Conservation (phyloP, 30 jellyfish, hydroid and myxozoan genomes). For the Hydra vulgaris region DNA sequence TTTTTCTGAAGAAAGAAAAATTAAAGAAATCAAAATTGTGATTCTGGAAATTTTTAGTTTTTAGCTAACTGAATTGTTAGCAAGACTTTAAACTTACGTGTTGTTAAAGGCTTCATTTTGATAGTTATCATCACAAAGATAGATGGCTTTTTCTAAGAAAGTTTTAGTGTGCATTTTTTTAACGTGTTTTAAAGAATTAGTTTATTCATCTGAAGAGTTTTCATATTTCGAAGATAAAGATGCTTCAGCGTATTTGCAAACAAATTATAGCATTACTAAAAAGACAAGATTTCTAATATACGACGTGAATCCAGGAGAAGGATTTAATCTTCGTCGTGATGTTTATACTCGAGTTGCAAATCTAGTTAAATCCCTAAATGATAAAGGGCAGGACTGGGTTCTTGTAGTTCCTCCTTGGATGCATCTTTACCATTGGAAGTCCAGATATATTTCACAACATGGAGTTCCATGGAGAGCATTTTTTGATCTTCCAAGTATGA, state of each 20-base stretch:
- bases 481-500: slow-evolving; percentile 54
- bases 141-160: too few species aligned
- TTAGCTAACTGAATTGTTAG: too few species aligned
- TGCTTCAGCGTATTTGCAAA: background rate
- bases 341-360: slow-evolving; percentile 81
- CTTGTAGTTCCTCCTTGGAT: slow-evolving; percentile 96
- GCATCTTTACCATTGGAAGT: slow-evolving; percentile 79
- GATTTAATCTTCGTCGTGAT: slow-evolving; percentile 86
- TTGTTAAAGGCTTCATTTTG: too few species aligned
- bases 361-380: slow-evolving; percentile 53
- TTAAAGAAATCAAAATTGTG: too few species aligned
- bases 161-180: background rate
- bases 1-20: too few species aligned
- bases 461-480: slow-evolving; percentile 82
- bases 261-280: slow-evolving; percentile 9
- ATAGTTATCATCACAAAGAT: too few species aligned
- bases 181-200: background rate
- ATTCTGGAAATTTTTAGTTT: too few species aligned
- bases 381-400: slow-evolving; percentile 57
- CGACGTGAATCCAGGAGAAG: slow-evolving; percentile 96
- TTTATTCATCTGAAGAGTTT: slow-evolving; percentile 3
- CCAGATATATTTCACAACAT: slow-evolving; percentile 31
- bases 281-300: slow-evolving; percentile 52
- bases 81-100: too few species aligned
- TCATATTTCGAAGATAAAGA: background rate